A percentile compares a stretch with the other conserved stretches of the same genome.
phyloP scores from a whole-genome alignment of 2,888 invertebrate genomes.

The Ormyrus labotus region DNA sequence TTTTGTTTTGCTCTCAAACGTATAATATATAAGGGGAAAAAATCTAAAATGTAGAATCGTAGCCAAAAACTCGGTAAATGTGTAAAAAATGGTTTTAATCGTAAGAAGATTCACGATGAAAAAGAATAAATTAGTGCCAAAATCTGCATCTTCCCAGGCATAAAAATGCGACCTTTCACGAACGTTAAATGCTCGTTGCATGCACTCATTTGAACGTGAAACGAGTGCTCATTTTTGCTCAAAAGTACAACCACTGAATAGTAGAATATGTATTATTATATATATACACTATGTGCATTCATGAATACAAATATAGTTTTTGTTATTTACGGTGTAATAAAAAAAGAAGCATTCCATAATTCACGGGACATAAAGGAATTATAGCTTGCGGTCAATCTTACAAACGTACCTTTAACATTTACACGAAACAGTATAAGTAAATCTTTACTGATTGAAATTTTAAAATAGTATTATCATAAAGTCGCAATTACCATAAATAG shows the following conservation, averaged over 20 bases:
- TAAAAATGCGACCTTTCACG: neutral
- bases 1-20: neutral
- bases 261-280: neutral
- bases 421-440: neutral
- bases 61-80: too few relatives aligned
- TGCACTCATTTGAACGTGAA: neutral
- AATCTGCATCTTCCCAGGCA: neutral
- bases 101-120: neutral
- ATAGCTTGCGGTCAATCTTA: neutral
- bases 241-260: conserved; percentile 37
- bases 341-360: neutral
- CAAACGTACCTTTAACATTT: neutral
- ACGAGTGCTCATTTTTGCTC: conserved; percentile 19
- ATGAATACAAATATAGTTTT: conserved; percentile 33
- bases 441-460: too few relatives aligned
- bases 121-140: conserved; percentile 23
- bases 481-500: too few relatives aligned
- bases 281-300: conserved; percentile 10
- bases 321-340: conserved; percentile 21
- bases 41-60: too few relatives aligned
- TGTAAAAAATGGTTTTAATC: neutral
- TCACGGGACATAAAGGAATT: conserved; percentile 2
- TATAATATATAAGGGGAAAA: too few relatives aligned
- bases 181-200: neutral
- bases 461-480: too few relatives aligned